phyloP scores from a whole-genome alignment of 2,888 invertebrate species.

The Drosophila fungiperda region DNA sequence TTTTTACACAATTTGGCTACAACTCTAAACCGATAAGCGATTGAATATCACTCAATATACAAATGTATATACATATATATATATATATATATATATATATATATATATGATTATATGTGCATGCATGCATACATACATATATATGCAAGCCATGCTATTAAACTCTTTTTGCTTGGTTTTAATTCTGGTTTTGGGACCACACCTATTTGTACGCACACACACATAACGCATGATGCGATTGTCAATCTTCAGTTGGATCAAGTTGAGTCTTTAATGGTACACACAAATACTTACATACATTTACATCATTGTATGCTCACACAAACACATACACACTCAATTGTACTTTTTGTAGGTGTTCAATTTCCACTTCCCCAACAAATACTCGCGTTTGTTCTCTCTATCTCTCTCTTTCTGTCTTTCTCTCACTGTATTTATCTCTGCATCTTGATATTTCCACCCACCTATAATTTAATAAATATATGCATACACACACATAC shows the following conservation, averaged over 20 bases:
- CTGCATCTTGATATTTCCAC: constrained; percentile 1
- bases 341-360: constrained; percentile 46
- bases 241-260: constrained; percentile 35
- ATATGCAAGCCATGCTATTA: neutral
- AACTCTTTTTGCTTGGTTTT: neutral
- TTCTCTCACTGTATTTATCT: constrained; percentile 1
- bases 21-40: constrained; percentile 28
- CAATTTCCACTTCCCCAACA: constrained; percentile 34
- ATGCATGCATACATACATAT: neutral
- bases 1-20: constrained; percentile 52
- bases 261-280: constrained; percentile 22
- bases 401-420: neutral
- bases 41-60: constrained; percentile 42
- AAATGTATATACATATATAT: neutral
- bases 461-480: constrained; percentile 36
- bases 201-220: constrained; percentile 20
- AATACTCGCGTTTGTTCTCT: constrained; percentile 1
- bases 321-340: constrained; percentile 12
- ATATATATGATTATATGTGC: neutral
- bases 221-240: constrained; percentile 42
- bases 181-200: constrained; percentile 39
- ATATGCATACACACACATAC: constrained; percentile 13
- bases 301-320: neutral
- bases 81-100: neutral
- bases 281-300: neutral